A percentile compares a stretch with the other conserved stretches of the same genome.
phyloP scores from a whole-genome alignment of 2,888 invertebrate species.

The Meghimatium bilineatum region DNA sequence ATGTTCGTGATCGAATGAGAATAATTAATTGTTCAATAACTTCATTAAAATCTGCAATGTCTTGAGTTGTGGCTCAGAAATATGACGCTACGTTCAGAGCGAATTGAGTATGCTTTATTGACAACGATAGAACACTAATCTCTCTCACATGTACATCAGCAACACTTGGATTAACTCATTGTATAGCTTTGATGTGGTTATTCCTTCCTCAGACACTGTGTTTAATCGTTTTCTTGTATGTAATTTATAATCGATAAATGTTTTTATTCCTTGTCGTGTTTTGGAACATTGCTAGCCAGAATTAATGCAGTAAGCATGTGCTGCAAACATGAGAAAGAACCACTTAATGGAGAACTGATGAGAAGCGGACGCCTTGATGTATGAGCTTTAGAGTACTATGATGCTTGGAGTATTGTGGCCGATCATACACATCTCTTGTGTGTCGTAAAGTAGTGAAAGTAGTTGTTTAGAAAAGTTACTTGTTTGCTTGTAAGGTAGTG shows the following conservation, averaged over 20 bases:
- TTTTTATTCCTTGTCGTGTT: neutral
- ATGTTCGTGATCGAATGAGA: neutral
- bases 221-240: neutral
- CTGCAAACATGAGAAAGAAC: neutral
- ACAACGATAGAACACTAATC: neutral
- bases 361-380: neutral
- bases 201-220: neutral
- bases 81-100: neutral
- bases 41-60: too few species aligned
- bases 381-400: neutral
- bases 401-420: neutral
- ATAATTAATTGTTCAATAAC: neutral
- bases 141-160: neutral
- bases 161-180: neutral
- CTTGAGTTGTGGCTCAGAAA: too few species aligned
- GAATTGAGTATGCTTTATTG: neutral
- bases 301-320: conserved; percentile 14
- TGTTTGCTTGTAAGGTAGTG: too few species aligned
- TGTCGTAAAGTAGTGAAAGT: too few species aligned
- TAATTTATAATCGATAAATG: neutral
- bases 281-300: neutral
- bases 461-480: too few species aligned
- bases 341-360: neutral
- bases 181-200: neutral
- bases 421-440: too few species aligned